Percentiles rank a stretch among this genome's conserved stretches.
Evolutionary conservation across 2,888 invertebrate species (phyloP).

Genomic region (Eupithecia centaureata): DNA sequence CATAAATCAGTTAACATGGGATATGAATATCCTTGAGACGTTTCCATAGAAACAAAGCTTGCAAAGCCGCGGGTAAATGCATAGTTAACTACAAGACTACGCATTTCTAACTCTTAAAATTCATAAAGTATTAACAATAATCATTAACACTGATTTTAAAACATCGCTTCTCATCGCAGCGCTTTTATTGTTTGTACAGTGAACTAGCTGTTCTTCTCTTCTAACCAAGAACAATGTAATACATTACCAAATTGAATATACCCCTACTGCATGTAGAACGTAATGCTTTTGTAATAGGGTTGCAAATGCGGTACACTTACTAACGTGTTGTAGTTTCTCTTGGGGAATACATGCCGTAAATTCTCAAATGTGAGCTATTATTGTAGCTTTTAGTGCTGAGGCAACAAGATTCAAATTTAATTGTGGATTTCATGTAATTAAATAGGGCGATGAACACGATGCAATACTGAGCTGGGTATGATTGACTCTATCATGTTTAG

Average conservation of each 20-base stretch:
- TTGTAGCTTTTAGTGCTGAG: slow-evolving; percentile 2
- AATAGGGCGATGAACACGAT: slow-evolving; percentile 30
- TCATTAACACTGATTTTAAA: too few relatives aligned
- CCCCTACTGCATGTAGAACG: slow-evolving; percentile 20
- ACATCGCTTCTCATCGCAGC: too few relatives aligned
- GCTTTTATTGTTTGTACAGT: not conserved
- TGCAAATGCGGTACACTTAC: slow-evolving; percentile 10
- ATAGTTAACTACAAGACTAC: too few relatives aligned
- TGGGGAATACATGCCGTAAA: slow-evolving; percentile 23
- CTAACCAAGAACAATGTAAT: slow-evolving; percentile 18
- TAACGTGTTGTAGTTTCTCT: slow-evolving; percentile 5
- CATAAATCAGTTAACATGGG: too few relatives aligned
- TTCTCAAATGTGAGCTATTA: slow-evolving; percentile 5
- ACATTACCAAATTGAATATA: slow-evolving; percentile 31
- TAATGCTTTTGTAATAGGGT: slow-evolving; percentile 27
- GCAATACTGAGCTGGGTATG: slow-evolving; percentile 34
- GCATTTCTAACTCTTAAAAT: too few relatives aligned
- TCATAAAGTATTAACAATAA: too few relatives aligned
- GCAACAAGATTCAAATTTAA: slow-evolving; percentile 17
- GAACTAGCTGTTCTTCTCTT: slow-evolving; percentile 10
- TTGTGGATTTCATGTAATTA: not conserved
- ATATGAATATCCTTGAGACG: too few relatives aligned
- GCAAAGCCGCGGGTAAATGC: too few relatives aligned
- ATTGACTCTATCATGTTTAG: slow-evolving; percentile 23
- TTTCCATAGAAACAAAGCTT: too few relatives aligned